Evolutionary conservation across 2,797 vertebrate species (phyloP), one percentile per base, ranked within the genome.

Genomic region (Enteromius radiatus): DNA sequence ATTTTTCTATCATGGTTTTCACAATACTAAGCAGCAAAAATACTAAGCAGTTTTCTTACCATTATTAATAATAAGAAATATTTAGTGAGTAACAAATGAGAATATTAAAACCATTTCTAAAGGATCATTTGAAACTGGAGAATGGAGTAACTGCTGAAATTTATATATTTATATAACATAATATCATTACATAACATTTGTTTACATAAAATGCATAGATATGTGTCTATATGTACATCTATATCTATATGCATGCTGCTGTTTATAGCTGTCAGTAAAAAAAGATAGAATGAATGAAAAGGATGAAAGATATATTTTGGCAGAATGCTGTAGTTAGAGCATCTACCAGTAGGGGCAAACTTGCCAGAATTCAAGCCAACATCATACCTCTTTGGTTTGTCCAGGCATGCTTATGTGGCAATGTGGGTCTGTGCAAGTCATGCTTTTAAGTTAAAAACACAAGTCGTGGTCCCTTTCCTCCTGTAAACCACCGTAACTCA

Each of bases 401-500:
- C 23, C 49, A 49, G 47, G 82, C 74, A 43, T 76, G 26, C 26
- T 78, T 67, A 61, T 78, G 80, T 81, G 41, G 33, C 41, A 9
- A 10, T 80, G 67, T 78, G 19, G 17, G 12, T 80, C 21, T 43
- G 69, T 81, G 41, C 59, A 28, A 78, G 85, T 67, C 21, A 28
- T 56, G 38, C 54, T 80, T 83, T 80, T n/a, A 70, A 56, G 76
- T 83, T 31, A 59, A 31, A 70, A 41, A 80, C 49, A 76, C 31
- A 84, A 76, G 56, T 38, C 45, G 6, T 26, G 43, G 52, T 54
- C 69, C n/a, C 5, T 14, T 71, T 23, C 19, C 76, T 76, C 64
- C 28, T 79, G 65, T 49, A 79, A 77, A 80, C 63, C 21, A 68
- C 47, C 59, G 38, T 84, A 83, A 86, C 59, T 86, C 83, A 88